Base-by-base conservation (phyloP, 2,888 invertebrate genomes). In the Yponomeuta evonymella region DNA sequence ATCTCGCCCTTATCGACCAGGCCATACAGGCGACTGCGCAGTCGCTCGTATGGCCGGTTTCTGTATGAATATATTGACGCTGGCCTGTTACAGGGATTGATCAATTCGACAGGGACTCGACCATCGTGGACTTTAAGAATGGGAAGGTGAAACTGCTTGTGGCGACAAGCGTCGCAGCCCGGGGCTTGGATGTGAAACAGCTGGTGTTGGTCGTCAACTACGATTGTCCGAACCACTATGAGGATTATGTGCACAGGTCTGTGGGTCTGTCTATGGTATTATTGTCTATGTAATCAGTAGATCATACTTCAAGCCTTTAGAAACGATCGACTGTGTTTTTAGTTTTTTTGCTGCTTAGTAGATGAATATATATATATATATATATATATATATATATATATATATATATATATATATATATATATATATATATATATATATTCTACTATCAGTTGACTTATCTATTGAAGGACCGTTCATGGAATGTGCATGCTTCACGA, bases 211-310 rank as follows among this genome's bases (percentile, higher is more conserved):
- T 99, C 2, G 96, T 99, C 15, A 99, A 99, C 90, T 99, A 98
- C 86, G 99, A 99, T 89, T 99, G 98, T 80, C 99, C 99, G 0
- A 99, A 99, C 89, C 99, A 99, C 87, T 99, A 99, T 82, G 99
- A 99, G 88, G 99, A 99, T 87, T 99, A 99, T 86, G 99, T 99
- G 30, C 99, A 99, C 86, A 92, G 94, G 94, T 23, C 23, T 23
- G 23, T 94, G 75, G 74, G 64, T 68, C 9, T 8, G 43, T 68
- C 43, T 8, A 6, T 43, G 43, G 43, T 43, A 43, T 43, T 43
- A 43, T 43, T 43, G 43, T 36, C 5, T 36, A 36, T 36, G 36
- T 36, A 4, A 36, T 36, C 36, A 36, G 2, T 36, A 36, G 36
- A 36, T 36, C 36, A 36, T 5, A 36, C 36, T 36, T 2, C 2